Evolutionary conservation across 2,113 vertebrate genomes (phyloP).

Genomic region (Baryphthengus martii): DNA sequence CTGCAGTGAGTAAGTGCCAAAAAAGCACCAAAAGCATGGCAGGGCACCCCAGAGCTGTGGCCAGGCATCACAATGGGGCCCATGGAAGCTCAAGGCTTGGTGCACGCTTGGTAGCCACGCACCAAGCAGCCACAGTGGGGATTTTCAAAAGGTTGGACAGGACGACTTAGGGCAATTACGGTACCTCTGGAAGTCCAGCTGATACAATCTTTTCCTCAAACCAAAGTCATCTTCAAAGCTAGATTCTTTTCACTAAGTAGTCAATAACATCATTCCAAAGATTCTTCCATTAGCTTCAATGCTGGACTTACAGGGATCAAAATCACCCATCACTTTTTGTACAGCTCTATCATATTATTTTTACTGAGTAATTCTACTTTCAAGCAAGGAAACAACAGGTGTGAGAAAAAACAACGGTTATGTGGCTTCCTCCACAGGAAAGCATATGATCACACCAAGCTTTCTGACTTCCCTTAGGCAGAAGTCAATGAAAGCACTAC

Average conservation of each 20-base stretch:
- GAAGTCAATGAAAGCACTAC: not conserved
- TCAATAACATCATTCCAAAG: not conserved
- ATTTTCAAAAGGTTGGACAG: not conserved
- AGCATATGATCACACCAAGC: fast-evolving
- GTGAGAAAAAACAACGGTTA: not conserved
- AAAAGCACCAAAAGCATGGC: too few species aligned
- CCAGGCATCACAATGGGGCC: fast-evolving
- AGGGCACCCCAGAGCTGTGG: not conserved
- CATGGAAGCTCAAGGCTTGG: not conserved
- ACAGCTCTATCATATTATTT: not conserved
- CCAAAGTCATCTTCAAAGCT: not conserved
- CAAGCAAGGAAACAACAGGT: not conserved
- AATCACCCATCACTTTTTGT: not conserved
- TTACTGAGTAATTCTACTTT: not conserved
- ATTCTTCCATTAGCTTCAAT: not conserved
- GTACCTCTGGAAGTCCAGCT: not conserved
- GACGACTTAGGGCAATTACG: not conserved
- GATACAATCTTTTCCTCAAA: not conserved
- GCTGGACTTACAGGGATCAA: not conserved
- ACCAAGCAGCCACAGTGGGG: not conserved
- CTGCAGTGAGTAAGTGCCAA: too few species aligned
- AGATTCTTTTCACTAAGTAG: not conserved
- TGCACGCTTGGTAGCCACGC: not conserved
- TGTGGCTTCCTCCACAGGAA: not conserved
- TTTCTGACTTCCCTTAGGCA: not conserved